phyloP scores from a whole-genome alignment of 2,797 vertebrate genomes.

The Aulostomus chinensis region DNA sequence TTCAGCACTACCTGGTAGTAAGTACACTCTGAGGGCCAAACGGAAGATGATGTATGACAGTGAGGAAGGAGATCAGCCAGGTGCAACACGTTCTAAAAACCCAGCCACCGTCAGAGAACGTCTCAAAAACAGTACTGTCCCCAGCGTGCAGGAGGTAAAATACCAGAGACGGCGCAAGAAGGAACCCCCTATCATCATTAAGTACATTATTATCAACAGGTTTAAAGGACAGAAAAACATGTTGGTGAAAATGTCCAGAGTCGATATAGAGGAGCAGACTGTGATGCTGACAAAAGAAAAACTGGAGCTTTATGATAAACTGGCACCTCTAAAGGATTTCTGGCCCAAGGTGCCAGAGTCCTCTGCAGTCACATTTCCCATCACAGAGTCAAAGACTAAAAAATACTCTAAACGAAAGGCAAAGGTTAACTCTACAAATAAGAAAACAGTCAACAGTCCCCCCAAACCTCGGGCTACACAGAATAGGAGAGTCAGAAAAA shows the following conservation, averaged over 20 bases:
- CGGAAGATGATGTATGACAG: conserved; percentile 89
- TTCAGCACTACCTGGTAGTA: conserved; percentile 89
- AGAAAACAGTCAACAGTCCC: conserved; percentile 81
- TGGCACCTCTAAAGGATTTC: conserved; percentile 95
- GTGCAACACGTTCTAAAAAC: conserved; percentile 81
- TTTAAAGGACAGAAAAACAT: conserved; percentile 99
- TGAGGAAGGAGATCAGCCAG: conserved; percentile 86
- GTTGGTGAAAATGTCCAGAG: conserved; percentile 94
- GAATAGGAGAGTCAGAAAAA: conserved; percentile 68
- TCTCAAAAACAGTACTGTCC: conserved; percentile 52
- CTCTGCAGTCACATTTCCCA: conserved; percentile 88
- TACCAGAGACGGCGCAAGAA: conserved; percentile 91
- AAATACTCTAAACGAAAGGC: conserved; percentile 89
- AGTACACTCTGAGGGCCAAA: conserved; percentile 95
- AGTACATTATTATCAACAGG: conserved; percentile 99
- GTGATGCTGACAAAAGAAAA: conserved; percentile 90
- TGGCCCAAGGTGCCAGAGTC: conserved; percentile 97
- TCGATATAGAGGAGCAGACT: conserved; percentile 86
- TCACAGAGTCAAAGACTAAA: conserved; percentile 88
- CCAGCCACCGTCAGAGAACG: conserved; percentile 72
- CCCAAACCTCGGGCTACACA: conserved; percentile 79
- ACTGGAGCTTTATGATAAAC: conserved; percentile 86
- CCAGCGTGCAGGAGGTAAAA: conserved; percentile 72
- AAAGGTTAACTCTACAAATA: conserved; percentile 84
- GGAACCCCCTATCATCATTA: conserved; percentile 95